Conservation (phyloP, 2,888 invertebrate species). For the Drosophila crucigera region DNA sequence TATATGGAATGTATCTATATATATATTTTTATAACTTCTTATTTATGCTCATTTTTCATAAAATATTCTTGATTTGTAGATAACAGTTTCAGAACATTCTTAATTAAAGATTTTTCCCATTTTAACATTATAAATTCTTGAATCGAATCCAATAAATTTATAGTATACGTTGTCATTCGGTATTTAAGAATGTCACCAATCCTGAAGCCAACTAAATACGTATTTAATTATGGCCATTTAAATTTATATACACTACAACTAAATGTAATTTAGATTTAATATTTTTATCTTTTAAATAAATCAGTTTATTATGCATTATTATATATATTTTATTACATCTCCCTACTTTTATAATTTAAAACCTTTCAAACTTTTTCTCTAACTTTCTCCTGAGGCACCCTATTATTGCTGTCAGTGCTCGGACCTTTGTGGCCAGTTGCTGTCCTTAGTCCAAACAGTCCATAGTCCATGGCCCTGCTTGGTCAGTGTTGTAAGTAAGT, state of each 20-base stretch:
- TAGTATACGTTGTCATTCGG: not conserved
- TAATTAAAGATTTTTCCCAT: not conserved
- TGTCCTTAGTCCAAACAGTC: slow-evolving; percentile 22
- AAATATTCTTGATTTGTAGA: not conserved
- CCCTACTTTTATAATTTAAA: not conserved
- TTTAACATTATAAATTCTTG: not conserved
- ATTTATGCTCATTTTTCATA: not conserved
- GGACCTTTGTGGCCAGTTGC: slow-evolving; percentile 33
- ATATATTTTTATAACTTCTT: not conserved
- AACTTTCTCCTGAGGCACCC: slow-evolving; percentile 29
- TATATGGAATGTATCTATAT: not conserved
- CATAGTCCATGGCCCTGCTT: slow-evolving; percentile 8
- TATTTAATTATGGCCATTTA: not conserved
- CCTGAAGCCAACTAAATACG: not conserved
- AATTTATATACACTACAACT: not conserved
- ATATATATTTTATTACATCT: slow-evolving; percentile 2
- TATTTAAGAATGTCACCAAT: not conserved
- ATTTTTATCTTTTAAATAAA: not conserved
- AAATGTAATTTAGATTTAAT: not conserved
- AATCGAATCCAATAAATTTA: not conserved
- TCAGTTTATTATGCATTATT: not conserved
- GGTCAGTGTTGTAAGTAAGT: slow-evolving; percentile 45
- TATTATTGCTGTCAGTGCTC: slow-evolving; percentile 18
- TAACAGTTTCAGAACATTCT: not conserved
- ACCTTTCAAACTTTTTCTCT: not conserved